Evolutionary conservation across 2,797 vertebrate species (phyloP).

Genomic region (Jordanella pulchra): DNA sequence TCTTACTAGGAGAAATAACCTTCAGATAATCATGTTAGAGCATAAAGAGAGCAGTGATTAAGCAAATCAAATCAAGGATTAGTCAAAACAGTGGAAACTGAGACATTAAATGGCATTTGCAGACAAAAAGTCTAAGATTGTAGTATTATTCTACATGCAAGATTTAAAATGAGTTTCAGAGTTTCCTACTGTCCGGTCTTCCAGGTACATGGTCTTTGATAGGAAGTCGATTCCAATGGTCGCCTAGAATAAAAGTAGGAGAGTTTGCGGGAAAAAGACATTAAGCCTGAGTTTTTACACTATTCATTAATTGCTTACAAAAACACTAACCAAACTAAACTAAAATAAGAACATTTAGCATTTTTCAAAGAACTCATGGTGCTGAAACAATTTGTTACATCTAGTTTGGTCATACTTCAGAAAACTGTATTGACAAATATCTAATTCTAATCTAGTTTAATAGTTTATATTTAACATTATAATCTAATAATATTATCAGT

Average conservation of each 20-base stretch:
- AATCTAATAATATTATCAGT: not conserved
- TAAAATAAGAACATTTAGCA: not conserved
- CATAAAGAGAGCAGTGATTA: constrained; percentile 55
- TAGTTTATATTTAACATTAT: not conserved
- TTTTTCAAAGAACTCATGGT: not conserved
- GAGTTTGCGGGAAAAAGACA: constrained; percentile 18
- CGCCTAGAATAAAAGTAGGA: constrained; percentile 76
- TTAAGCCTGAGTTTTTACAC: constrained; percentile 11
- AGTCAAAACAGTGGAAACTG: constrained; percentile 49
- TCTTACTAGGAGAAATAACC: constrained; percentile 61
- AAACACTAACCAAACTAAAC: constrained; percentile 31
- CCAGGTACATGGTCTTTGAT: constrained; percentile 94
- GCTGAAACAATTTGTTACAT: not conserved
- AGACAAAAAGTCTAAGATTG: constrained; percentile 20
- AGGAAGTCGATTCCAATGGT: constrained; percentile 93
- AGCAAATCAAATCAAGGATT: constrained; percentile 71
- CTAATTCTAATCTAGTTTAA: not conserved
- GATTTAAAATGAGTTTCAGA: constrained; percentile 25
- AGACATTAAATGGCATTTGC: constrained; percentile 25
- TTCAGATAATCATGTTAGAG: constrained; percentile 63
- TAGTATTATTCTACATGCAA: constrained; percentile 6
- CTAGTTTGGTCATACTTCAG: not conserved
- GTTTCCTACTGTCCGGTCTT: constrained; percentile 88
- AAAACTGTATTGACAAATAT: not conserved
- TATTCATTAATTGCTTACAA: constrained; percentile 29